Evolutionary conservation across 2,888 invertebrate genomes (phyloP).

Genomic region (Crossocerus cetratus): DNA sequence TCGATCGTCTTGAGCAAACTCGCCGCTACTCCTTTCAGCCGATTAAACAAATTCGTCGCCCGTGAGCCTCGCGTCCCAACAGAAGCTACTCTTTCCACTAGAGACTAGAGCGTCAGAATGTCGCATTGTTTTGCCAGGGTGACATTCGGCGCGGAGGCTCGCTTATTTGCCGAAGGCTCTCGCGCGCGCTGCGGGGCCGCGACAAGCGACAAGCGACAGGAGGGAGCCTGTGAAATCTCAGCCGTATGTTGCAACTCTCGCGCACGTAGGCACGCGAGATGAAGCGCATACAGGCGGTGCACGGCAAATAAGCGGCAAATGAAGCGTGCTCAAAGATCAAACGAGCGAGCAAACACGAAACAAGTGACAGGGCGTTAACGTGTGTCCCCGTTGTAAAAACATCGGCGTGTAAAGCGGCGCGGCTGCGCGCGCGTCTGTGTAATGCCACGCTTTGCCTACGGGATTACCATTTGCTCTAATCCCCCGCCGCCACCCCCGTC

Average conservation of each 20-base stretch:
- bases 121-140: too few species aligned
- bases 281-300: slow-evolving; percentile 36
- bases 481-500: slow-evolving; percentile 46
- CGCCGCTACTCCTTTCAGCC: too few species aligned
- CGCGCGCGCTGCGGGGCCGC: slow-evolving; percentile 22
- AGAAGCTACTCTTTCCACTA: too few species aligned
- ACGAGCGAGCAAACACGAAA: slow-evolving; percentile 75
- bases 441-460: slow-evolving; percentile 71
- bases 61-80: too few species aligned
- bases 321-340: slow-evolving; percentile 73
- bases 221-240: slow-evolving; percentile 54
- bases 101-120: too few species aligned
- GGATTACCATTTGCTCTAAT: slow-evolving; percentile 75
- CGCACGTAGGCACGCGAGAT: slow-evolving; percentile 42
- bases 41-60: too few species aligned
- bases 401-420: slow-evolving; percentile 52
- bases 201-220: too few species aligned
- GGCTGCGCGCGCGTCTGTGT: slow-evolving; percentile 43
- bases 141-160: too few species aligned
- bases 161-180: slow-evolving; percentile 26
- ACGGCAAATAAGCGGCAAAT: slow-evolving; percentile 68
- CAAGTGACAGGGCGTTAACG: slow-evolving; percentile 70
- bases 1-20: too few species aligned
- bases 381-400: slow-evolving; percentile 74
- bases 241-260: slow-evolving; percentile 49